Evolutionary conservation across 2,797 vertebrate species (phyloP).

Genomic region (Hapalemur alaotrensis): DNA sequence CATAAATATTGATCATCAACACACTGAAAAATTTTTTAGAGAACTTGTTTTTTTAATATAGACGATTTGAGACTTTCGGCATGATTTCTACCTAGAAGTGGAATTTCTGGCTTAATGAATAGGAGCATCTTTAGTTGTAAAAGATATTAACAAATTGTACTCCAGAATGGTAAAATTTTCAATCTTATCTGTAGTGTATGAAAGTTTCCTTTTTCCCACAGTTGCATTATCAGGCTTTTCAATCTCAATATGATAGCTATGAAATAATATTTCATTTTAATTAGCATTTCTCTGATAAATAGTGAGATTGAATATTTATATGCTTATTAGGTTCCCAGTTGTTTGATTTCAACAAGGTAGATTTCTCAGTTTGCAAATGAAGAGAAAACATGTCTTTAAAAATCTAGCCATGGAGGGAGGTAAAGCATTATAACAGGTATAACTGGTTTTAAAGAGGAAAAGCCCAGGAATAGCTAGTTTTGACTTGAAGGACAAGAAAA

Average conservation of each 20-base stretch:
- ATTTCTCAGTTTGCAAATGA: neutral
- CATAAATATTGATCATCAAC: neutral
- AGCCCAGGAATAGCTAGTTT: slow-evolving; percentile 29
- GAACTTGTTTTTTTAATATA: neutral
- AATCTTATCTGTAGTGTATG: neutral
- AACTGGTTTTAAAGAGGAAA: slow-evolving; percentile 66
- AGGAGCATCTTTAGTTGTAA: neutral
- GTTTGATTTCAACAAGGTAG: neutral
- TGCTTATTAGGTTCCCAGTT: neutral
- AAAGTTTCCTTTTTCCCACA: neutral
- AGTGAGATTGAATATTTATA: neutral
- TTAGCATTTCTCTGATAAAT: slow-evolving; percentile 29
- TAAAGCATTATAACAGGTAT: slow-evolving; percentile 36
- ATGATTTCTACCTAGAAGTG: neutral
- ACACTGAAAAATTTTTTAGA: neutral
- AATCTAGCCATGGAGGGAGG: neutral
- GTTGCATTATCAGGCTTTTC: neutral
- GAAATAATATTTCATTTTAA: slow-evolving; percentile 18
- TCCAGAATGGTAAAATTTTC: neutral
- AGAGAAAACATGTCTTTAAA: neutral
- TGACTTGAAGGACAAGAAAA: slow-evolving; percentile 49
- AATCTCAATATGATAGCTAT: neutral
- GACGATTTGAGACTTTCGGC: neutral
- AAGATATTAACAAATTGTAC: neutral
- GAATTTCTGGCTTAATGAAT: neutral